Evolutionary conservation across 2,797 vertebrate genomes (phyloP), one percentile per base, ranked within the genome.

Genomic region (Lacerta viridis): DNA sequence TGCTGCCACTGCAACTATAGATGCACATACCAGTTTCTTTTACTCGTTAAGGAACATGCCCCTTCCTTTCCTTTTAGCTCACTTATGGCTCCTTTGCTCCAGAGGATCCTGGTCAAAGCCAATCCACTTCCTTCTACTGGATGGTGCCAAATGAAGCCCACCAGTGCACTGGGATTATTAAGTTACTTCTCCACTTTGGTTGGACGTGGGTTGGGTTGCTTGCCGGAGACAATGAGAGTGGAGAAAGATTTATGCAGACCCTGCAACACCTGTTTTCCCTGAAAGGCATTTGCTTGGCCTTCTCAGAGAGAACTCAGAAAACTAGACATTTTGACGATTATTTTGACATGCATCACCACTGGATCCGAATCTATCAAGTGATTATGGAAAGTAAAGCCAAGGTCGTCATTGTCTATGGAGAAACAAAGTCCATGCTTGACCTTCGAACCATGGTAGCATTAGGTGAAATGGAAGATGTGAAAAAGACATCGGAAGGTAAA

Each of bases 181-280:
- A n/a, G 11, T 2, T 89, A 55, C 50, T 91, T 25, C 61, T 36
- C 3, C 68, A 89, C 43, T 91, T 89, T 78, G 41, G 74, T 33
- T 91, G 88, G 88, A 91, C 68, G 25, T 91, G 90, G 88, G 90
- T 89, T 72, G 90, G 90, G 11, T 41, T 91, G 20, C 75, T 91
- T 59, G 61, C 81, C 74, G 78, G 61, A 3, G 77, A 87, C 50
- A 85, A 84, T 64, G 88, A 87, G 11, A 85, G 20, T 0, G 88
- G 90, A n/a, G 59, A 83, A 1, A 76, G 61, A 68, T 86, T 83
- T 36, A n/a, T 64, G 36, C 76, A 84, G 23, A 50, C 27, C 11
- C 20, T 91, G 3, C 41, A 87, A 25, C 50, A 13, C 20, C 41
- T 72, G 33, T 29, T 91, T 64, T 36, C 61, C 27, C 59, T 39